Evolutionary conservation across 2,888 invertebrate species (phyloP).

Genomic region (Nemotelus pantherinus): DNA sequence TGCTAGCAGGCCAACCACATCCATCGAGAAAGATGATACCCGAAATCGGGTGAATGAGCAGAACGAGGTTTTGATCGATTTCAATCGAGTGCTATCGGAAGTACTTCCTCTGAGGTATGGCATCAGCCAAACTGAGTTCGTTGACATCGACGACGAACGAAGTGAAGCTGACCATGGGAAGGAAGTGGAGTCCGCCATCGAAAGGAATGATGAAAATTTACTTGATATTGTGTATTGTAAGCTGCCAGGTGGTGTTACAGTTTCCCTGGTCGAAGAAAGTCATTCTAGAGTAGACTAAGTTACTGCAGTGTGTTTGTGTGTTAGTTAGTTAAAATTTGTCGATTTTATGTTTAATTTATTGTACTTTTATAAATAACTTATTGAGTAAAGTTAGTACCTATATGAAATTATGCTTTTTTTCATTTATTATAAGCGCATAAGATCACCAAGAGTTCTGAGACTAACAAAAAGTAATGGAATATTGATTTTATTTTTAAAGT

Average conservation of each 20-base stretch:
- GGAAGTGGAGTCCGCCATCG: not conserved
- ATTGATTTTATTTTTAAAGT: no score
- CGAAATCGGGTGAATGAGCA: not conserved
- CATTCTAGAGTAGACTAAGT: constrained; percentile 5
- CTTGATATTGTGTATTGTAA: constrained; percentile 9
- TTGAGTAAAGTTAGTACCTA: not conserved
- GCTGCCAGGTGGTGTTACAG: constrained; percentile 18
- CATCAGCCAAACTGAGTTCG: not conserved
- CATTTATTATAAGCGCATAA: not conserved
- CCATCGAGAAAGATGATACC: constrained; percentile 18
- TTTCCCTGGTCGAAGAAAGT: constrained; percentile 18
- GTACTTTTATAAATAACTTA: constrained; percentile 37
- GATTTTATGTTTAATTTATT: constrained; percentile 33
- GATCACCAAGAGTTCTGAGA: not conserved
- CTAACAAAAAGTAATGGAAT: no score
- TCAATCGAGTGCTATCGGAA: constrained; percentile 63
- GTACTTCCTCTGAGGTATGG: constrained; percentile 57
- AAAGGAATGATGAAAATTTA: not conserved
- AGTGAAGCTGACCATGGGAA: no score
- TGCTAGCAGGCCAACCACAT: not conserved
- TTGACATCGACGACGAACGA: no score
- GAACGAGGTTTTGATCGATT: constrained; percentile 63
- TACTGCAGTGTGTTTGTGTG: not conserved
- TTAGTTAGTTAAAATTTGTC: constrained; percentile 34
- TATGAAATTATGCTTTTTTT: not conserved